Base-by-base conservation (phyloP, 2,888 invertebrate species). In the Parnassius smintheus region DNA sequence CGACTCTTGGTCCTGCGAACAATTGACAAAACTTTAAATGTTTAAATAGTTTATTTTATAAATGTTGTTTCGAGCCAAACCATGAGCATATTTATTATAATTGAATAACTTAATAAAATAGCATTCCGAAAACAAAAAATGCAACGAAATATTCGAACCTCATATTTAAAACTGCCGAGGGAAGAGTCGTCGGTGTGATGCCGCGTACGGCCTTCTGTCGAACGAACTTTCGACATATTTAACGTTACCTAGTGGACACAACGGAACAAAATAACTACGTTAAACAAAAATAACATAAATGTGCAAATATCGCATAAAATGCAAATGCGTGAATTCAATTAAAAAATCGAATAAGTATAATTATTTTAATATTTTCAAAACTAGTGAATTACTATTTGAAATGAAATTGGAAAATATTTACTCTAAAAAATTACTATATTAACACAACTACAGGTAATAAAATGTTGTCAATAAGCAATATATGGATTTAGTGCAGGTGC, bases 141-240 rank as follows among this genome's bases (percentile, higher is more conserved):
- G 70, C 71, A 64, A 71, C 67, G 68, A 68, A 66, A 71, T 70
- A 53, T 73, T 75, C 78, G 68, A 88, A 94, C 94, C 93, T 94
- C 94, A 74, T 94, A 94, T 80, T 94, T 94, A 78, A 94, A 93
- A 84, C 94, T 94, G 81, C 94, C 94, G 64, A 95, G 90, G 65
- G 94, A 94, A 69, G 94, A 94, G 76, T 95, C 95, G 78, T 95
- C 95, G 0, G 95, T 95, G 72, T 93, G 93, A 68, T 94, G 94
- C 58, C 94, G 87, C 66, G 92, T 92, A 67, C 94, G 88, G 50
- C 82, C 79, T 68, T 93, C 91, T 49, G 73, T 68, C 44, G 75
- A 66, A 50, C 85, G 83, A 54, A 75, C 73, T 73, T 86, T 85
- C 50, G 85, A 76, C 70, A 86, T 70, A 71, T 83, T 83, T 73